phyloP scores from a whole-genome alignment of 1,140 invertebrate genomes.

The Mycetomoellerius zeteki region DNA sequence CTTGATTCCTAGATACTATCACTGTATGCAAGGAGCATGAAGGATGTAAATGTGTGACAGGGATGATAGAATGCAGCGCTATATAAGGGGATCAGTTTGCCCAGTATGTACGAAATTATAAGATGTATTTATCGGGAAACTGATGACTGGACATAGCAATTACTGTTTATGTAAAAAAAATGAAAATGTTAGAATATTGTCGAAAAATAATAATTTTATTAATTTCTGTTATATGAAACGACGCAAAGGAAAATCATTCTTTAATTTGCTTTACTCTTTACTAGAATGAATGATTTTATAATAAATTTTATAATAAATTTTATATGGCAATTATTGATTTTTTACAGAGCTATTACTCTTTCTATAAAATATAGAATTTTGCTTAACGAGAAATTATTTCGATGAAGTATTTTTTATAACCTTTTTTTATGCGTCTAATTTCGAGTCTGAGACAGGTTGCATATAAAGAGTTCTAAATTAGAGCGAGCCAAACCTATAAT shows the following conservation, averaged over 20 bases:
- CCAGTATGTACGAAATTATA: background rate
- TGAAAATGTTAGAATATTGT: background rate
- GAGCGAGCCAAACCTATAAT: constrained; percentile 8
- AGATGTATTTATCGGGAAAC: background rate
- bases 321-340: background rate
- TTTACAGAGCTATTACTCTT: constrained; percentile 2
- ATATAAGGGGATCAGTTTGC: background rate
- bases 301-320: too few species aligned
- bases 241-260: background rate
- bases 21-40: background rate
- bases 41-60: constrained; percentile 1
- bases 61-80: background rate
- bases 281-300: background rate
- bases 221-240: background rate
- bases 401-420: background rate
- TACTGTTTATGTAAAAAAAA: background rate
- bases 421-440: background rate
- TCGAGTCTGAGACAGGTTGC: background rate
- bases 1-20: background rate
- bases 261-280: background rate
- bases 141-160: background rate
- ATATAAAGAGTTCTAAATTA: background rate
- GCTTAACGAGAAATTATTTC: background rate
- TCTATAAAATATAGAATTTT: background rate
- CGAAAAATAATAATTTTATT: background rate